Evolutionary conservation across 2,797 vertebrate genomes (phyloP).

Genomic region (Coranthus polyacanthus): DNA sequence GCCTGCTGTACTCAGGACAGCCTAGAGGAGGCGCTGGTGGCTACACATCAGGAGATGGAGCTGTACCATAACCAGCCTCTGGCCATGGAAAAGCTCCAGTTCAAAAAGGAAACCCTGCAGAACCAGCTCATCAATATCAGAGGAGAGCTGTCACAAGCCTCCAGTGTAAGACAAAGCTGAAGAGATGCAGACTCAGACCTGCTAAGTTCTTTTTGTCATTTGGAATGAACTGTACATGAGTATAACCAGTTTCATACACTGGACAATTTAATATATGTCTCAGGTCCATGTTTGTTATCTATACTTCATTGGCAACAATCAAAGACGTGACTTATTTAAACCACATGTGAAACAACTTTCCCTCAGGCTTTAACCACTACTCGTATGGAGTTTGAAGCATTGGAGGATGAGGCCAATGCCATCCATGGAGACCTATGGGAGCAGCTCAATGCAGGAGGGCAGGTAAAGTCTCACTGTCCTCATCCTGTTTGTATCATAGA

Average conservation of each 20-base stretch:
- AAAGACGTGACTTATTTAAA: too few relatives aligned
- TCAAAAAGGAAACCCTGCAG: constrained; percentile 95
- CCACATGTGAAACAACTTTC: neutral
- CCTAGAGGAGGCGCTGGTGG: constrained; percentile 93
- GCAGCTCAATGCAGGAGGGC: constrained; percentile 93
- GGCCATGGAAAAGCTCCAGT: constrained; percentile 90
- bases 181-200: too few relatives aligned
- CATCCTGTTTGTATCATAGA: too few relatives aligned
- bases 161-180: constrained; percentile 91
- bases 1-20: constrained; percentile 86
- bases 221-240: too few relatives aligned
- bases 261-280: too few relatives aligned
- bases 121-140: constrained; percentile 96
- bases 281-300: too few relatives aligned
- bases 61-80: constrained; percentile 90
- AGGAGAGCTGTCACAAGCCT: constrained; percentile 95
- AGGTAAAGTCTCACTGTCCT: too few relatives aligned
- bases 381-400: constrained; percentile 91
- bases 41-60: constrained; percentile 96
- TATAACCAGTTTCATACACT: too few relatives aligned
- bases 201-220: too few relatives aligned
- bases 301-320: too few relatives aligned
- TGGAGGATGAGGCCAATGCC: constrained; percentile 92
- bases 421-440: constrained; percentile 97
- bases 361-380: constrained; percentile 89